Evolutionary conservation across 2,888 invertebrate genomes (phyloP), one percentile per base, ranked within the genome.

Genomic region (Stramonita haemastoma): DNA sequence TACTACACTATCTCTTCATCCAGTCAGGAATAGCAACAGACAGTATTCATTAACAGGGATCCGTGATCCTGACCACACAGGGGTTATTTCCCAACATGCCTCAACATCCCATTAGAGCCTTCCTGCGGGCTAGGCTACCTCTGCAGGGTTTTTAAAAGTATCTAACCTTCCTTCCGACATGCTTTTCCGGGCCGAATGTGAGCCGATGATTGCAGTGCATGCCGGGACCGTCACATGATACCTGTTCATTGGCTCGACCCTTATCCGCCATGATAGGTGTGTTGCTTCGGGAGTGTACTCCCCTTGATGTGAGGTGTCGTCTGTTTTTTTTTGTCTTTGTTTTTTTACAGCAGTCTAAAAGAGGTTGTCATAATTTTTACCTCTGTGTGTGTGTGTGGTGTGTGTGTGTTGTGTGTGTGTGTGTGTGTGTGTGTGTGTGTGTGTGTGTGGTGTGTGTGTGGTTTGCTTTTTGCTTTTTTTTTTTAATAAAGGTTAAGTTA

Each of bases 181-280:
- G 34, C 19, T 19, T 84, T 84, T 84, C 46, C 83, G 83, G 83
- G 11, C 17, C 83, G 83, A 84, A 84, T 5, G 56, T 56, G 83
- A 84, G 19, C 83, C 83, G 46, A 84, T 84, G 83, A 84, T 84
- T 84, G 83, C 26, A 56, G 56, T 56, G 83, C 83, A 84, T 84
- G 83, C 83, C n/a, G 83, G 83, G 56, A 46, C 0, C n/a, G 83
- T 84, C 83, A 84, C 83, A n/a, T 84, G 83, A 84, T 56, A 84
- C 83, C 83, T 84, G 83, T 17, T 56, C 56, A 84, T 84, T 84
- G 83, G 83, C 34, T 34, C 19, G 34, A 22, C 26, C 66, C 19
- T 11, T 8, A 13, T 29, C 73, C 73, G 79, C 34, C 79, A 79
- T 79, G 79, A 79, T 79, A 79, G 13, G 79, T 79, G 34, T 29